Base-by-base conservation (phyloP, 2,888 invertebrate genomes). In the Sminthurides aquaticus region DNA sequence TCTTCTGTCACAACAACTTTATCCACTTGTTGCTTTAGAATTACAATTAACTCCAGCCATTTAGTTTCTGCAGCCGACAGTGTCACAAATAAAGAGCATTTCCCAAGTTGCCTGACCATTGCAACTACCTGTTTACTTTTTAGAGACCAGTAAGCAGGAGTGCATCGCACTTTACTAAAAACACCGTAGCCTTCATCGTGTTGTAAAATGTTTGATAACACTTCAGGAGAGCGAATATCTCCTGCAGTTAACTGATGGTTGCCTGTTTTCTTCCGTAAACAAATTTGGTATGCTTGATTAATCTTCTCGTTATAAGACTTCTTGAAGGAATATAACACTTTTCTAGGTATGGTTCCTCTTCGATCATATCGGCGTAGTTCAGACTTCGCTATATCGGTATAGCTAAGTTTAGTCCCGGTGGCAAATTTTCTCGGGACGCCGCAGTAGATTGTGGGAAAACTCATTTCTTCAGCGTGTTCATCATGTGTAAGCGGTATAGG, bases 371-470 rank as follows among this genome's bases (percentile, higher is more conserved):
- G 11, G 49, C 67, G 25, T 1, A 61, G 15, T 59, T 68, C 68
- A 0, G 66, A 67, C 43, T 64, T 66, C 1, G 57, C 62, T 60
- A 66, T 64, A n/a, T 69, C 67, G 11, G 61, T 56, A 20, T 58
- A 58, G 0, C 67, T 60, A 18, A 60, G 8, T n/a, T 49, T 64
- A 2, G 58, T n/a, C 49, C 25, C 20, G 59, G 34, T n/a, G 3
- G 26, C 34, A 22, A 67, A 56, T 15, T 49, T 59, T 49, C 68
- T 20, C 3, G 18, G 29, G n/a, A 56, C 24, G 20, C 71, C 71
- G 8, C 64, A 52, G 43, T 67, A 71, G 11, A 71, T 68, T 8
- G 27, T 64, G 8, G 68, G 68, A 64, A 68, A 68, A 0, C 69
- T 49, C n/a, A 68, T n/a, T 15, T 62, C 5, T 29, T 71, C 69